Percentiles rank a stretch among this genome's conserved stretches.
Conservation (phyloP, 2,797 vertebrate genomes). For the Rousettus madagascariensis region DNA sequence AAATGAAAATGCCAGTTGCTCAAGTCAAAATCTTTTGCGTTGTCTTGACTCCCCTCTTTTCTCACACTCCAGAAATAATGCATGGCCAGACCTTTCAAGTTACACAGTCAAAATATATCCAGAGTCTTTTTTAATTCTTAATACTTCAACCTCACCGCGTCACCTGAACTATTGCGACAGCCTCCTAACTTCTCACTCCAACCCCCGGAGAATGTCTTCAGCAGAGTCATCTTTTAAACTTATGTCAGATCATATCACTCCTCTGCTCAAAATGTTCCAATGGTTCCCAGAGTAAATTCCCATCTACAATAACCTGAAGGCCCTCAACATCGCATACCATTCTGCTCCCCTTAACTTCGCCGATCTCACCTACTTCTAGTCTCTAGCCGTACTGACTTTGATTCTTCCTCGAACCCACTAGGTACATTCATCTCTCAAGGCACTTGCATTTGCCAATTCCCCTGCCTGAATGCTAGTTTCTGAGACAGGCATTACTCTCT, state of each 20-base stretch:
- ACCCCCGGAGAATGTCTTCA: not conserved
- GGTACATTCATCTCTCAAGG: not conserved
- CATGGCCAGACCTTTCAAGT: not conserved
- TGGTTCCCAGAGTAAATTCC: not conserved
- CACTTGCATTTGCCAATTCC: not conserved
- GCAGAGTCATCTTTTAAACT: not conserved
- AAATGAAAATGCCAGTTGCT: not conserved
- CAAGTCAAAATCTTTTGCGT: not conserved
- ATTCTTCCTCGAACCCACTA: not conserved
- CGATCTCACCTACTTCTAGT: not conserved
- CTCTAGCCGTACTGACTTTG: not conserved
- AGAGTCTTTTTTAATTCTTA: not conserved
- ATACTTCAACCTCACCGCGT: not conserved
- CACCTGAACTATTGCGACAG: not conserved
- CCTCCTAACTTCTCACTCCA: not conserved
- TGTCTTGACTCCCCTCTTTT: not conserved
- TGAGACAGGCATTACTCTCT: not conserved
- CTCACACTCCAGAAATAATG: not conserved
- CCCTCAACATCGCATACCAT: rapidly evolving
- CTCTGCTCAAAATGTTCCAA: not conserved
- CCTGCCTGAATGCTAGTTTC: not conserved
- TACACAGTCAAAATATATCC: not conserved
- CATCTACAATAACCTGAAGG: not conserved
- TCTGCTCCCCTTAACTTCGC: not conserved
- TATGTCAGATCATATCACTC: not conserved